These are phyloP conservation scores for Acleris holmiana DNA, from an alignment of 2,888 invertebrate genomes.

Conservation along the genomic window DNA sequence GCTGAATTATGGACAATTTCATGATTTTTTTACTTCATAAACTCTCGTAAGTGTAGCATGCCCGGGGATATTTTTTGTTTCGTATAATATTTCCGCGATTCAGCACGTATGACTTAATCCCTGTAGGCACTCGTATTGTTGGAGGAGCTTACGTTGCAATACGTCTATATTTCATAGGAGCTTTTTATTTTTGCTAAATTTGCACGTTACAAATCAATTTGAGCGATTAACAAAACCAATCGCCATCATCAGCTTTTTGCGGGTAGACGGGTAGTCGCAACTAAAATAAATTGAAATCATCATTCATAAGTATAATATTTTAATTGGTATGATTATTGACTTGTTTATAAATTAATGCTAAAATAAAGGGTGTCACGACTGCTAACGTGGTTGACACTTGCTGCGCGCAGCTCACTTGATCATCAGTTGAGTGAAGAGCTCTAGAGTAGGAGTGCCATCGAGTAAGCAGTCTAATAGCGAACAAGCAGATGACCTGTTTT, in stretches of 20 bases:
- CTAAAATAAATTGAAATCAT: not conserved
- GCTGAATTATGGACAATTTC: slow-evolving; percentile 58
- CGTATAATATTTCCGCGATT: slow-evolving; percentile 34
- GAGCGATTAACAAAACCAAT: slow-evolving; percentile 32
- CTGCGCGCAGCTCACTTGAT: slow-evolving; percentile 18
- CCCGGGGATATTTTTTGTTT: slow-evolving; percentile 22
- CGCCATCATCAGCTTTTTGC: not conserved
- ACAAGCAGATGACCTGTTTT: slow-evolving; percentile 13
- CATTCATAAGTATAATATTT: too few species aligned
- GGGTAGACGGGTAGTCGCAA: not conserved
- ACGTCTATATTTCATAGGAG: slow-evolving; percentile 34
- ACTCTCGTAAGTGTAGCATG: slow-evolving; percentile 33
- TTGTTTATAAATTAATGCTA: too few species aligned
- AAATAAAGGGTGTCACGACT: too few species aligned
- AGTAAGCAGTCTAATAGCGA: slow-evolving; percentile 26
- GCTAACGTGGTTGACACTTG: slow-evolving; percentile 2
- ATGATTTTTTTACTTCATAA: slow-evolving; percentile 47
- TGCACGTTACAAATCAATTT: slow-evolving; percentile 23
- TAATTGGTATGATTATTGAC: too few species aligned
- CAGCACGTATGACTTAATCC: slow-evolving; percentile 37
- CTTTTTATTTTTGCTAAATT: slow-evolving; percentile 33
- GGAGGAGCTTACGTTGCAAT: slow-evolving; percentile 38
- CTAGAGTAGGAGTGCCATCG: slow-evolving; percentile 17
- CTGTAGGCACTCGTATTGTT: slow-evolving; percentile 38
- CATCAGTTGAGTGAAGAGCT: slow-evolving; percentile 20